Evolutionary conservation across 1,140 invertebrate species (phyloP), one percentile per base, ranked within the genome.

Genomic region (Sycophaga agraensis): DNA sequence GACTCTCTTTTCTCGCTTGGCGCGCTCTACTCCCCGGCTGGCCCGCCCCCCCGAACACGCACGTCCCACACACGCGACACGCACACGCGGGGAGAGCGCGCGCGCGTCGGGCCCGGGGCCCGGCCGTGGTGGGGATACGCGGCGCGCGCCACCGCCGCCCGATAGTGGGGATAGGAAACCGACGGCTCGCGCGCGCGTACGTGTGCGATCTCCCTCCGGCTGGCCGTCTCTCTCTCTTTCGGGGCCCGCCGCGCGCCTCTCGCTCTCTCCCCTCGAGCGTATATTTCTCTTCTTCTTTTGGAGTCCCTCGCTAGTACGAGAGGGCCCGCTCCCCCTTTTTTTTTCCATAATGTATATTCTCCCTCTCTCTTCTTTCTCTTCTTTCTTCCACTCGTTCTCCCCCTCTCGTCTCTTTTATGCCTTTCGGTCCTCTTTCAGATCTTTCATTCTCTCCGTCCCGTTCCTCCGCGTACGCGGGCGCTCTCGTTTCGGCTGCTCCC

Each of bases 311-410:
- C 11, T 31, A 11, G 28, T 11, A 11, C 28, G 4, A 6, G 11
- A 4, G 28, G 11, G 28, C 28, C 28, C 28, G 28, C 4, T 31
- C 28, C 28, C 11, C 40, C 46, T 55, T 55, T 63, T 66, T 65
- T 65, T 59, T 28, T 69, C 65, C 53, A 65, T 65, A 64, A 66
- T 54, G 59, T 62, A 63, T 70, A 66, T 68, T 58, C 58, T 70
- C 65, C 50, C 42, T 65, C 59, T 62, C 59, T 56, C 59, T 62
- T 49, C 53, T 37, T 42, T 49, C 28, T 6, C 28, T 6, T 31
- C 4, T 31, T 6, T 31, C 50, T 59, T 5, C 64, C 56, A 34
- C 48, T 51, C 59, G 60, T 54, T 55, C 37, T 31, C 48, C 21
- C 53, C 54, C 6, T 62, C 28, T 4, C 39, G 26, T 34, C 9